These are phyloP conservation scores for Galerucella calmariensis DNA, from an alignment of 2,888 invertebrate genomes.

Conservation along the genomic window DNA sequence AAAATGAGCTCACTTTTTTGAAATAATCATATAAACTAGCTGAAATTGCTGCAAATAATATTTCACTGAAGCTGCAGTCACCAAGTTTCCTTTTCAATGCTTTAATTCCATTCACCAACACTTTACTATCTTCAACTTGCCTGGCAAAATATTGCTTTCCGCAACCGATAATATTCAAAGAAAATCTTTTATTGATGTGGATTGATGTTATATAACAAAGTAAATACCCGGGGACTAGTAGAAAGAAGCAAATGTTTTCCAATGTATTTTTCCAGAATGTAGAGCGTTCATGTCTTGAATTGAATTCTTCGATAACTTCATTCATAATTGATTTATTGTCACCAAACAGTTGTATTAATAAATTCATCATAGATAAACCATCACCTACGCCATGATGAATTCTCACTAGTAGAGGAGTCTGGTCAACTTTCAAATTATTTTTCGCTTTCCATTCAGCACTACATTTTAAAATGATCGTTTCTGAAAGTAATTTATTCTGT, in stretches of 20 bases:
- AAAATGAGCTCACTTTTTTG: conserved; percentile 9
- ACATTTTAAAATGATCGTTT: conserved; percentile 7
- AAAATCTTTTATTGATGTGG: neutral
- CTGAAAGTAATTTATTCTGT: neutral
- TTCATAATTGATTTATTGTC: conserved; percentile 3
- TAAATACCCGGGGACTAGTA: conserved; percentile 8
- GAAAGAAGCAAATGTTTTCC: conserved; percentile 2
- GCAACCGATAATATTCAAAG: neutral
- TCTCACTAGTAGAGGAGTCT: neutral
- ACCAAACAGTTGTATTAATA: conserved; percentile 7
- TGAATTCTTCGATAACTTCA: conserved; percentile 9
- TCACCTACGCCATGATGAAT: conserved; percentile 15
- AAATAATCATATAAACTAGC: conserved; percentile 6
- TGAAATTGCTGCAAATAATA: conserved; percentile 19
- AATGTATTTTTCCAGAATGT: neutral
- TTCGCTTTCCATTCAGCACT: conserved; percentile 5
- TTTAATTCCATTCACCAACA: conserved; percentile 8
- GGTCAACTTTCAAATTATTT: conserved; percentile 6
- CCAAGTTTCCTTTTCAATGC: conserved; percentile 6
- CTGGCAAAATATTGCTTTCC: conserved; percentile 15
- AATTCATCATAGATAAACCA: conserved; percentile 27
- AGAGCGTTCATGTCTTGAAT: neutral
- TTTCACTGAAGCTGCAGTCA: conserved; percentile 14
- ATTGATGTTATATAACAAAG: neutral
- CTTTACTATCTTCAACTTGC: neutral